Evolutionary conservation across 2,797 vertebrate genomes (phyloP), one percentile per base, ranked within the genome.

Genomic region (Dermochelys coriacea): DNA sequence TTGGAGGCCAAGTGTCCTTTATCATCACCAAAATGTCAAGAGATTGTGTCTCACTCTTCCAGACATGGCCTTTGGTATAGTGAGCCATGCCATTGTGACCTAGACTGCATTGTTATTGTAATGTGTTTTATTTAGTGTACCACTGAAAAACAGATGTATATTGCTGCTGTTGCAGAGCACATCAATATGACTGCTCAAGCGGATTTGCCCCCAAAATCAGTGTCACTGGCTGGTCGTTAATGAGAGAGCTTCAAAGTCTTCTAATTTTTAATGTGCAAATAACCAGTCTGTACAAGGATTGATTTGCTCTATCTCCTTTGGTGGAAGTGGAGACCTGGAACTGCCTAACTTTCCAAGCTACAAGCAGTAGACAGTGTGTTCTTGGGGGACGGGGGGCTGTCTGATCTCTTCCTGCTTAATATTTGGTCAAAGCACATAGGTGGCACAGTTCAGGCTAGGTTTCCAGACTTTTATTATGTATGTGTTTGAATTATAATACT

Each of bases 321-420:
- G 37, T 31, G 23, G 0, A 47, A 80, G 54, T 1, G 0, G 71
- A 51, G 81, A 82, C 77, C n/a, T 59, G 0, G 0, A 0, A 21
- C 50, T 52, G 0, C 37, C 50, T 19, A 0, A 18, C 0, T 9
- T 31, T 12, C 79, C 34, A 0, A 1, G 61, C 64, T 49, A 5
- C 34, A 5, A 87, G 54, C 45, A 2, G 55, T 4, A 0, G 14
- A 31, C 45, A 16, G 4, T 29, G 0, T 49, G 3, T 0, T 2
- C 16, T 3, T 1, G 0, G 15, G 52, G 34, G 12, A 2, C 0
- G 15, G 37, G 23, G 4, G 14, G 4, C 45, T 77, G 74, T 77
- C 41, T 47, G 49, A 75, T 47, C 23, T 47, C 41, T 75, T 75
- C 11, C 21, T 27, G 12, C 11, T 47, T 75, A 27, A 47, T 47